A percentile compares a stretch with the other conserved stretches of the same genome.
Conservation (phyloP, 1,140 invertebrate genomes). For the Brachionus sp. region DNA sequence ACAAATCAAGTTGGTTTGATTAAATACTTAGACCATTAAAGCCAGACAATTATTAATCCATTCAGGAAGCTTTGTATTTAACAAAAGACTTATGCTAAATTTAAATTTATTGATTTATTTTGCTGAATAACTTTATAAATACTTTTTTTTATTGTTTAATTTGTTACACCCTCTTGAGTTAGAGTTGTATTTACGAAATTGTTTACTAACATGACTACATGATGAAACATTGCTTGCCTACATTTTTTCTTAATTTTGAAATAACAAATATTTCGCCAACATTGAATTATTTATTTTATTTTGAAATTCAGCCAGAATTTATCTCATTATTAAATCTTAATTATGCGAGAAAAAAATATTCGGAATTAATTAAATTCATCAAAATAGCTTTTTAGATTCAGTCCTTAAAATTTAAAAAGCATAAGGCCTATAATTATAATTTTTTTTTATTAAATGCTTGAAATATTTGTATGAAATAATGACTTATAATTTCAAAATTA, state of each 20-base stretch:
- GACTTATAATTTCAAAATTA: neutral
- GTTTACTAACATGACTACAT: neutral
- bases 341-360: neutral
- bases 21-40: neutral
- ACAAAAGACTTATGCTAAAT: neutral
- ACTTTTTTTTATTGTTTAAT: neutral
- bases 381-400: neutral
- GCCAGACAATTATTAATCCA: neutral
- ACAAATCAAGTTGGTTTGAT: neutral
- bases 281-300: neutral
- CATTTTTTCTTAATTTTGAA: neutral
- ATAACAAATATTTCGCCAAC: neutral
- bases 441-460: neutral
- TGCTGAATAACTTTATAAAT: neutral
- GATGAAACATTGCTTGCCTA: neutral
- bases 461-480: neutral
- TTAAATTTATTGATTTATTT: neutral
- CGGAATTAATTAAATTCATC: neutral
- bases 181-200: neutral
- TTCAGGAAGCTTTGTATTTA: neutral
- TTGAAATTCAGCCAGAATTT: neutral
- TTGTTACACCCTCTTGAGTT: neutral
- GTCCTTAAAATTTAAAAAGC: neutral
- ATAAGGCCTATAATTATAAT: neutral
- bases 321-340: neutral